Percentiles rank a stretch among this genome's conserved stretches.
Conservation (phyloP, 1,140 invertebrate genomes). For the Drosophila seguyi region DNA sequence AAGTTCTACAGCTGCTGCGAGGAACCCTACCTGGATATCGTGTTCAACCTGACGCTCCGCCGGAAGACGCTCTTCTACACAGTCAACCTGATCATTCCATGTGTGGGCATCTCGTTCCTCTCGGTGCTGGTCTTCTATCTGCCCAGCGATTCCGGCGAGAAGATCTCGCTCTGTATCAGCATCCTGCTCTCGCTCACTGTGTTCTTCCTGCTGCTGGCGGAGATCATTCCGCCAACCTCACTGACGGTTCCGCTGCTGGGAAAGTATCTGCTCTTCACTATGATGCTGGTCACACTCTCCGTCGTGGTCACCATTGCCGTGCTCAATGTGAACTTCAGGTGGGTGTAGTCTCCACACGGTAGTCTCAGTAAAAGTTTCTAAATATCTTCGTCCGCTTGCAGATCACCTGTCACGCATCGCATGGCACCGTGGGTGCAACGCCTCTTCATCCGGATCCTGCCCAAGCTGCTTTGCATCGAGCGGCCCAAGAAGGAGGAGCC, state of each 20-base stretch:
- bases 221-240: conserved; percentile 99
- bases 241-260: conserved; percentile 98
- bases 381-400: too few species aligned
- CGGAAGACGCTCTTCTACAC: conserved; percentile 99
- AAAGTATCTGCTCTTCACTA: conserved; percentile 99
- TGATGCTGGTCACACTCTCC: conserved; percentile 99
- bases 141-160: conserved; percentile 98
- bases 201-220: conserved; percentile 98
- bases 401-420: conserved; percentile 97
- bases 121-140: conserved; percentile 99
- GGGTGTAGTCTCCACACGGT: neutral
- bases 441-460: conserved; percentile 95
- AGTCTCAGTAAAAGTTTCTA: too few species aligned
- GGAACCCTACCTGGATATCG: conserved; percentile 97
- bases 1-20: conserved; percentile 96
- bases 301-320: conserved; percentile 99
- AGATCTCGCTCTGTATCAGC: conserved; percentile 98
- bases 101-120: conserved; percentile 98
- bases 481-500: conserved; percentile 91
- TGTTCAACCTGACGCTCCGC: conserved; percentile 98
- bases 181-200: conserved; percentile 99
- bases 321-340: conserved; percentile 98
- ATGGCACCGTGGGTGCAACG: conserved; percentile 96
- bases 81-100: conserved; percentile 98
- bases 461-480: conserved; percentile 93